Evolutionary conservation across 2,797 vertebrate species (phyloP).

Genomic region (Eulemur mongoz): DNA sequence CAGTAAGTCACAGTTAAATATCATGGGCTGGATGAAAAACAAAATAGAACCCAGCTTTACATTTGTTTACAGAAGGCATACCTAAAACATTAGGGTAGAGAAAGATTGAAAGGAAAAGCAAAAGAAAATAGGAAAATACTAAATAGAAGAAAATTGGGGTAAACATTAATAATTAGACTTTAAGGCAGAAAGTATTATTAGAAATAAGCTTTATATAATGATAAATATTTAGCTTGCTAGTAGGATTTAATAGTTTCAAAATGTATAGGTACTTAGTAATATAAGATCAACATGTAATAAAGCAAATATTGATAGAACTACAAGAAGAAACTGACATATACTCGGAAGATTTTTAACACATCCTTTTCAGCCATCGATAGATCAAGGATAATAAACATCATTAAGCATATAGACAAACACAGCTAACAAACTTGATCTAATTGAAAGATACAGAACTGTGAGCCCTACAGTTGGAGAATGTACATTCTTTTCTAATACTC

Average conservation of each 20-base stretch:
- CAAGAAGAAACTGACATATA: neutral
- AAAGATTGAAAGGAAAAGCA: neutral
- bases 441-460: neutral
- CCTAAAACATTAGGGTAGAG: neutral
- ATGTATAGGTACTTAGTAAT: neutral
- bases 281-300: neutral
- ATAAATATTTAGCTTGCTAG: neutral
- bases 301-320: neutral
- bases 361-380: neutral
- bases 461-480: neutral
- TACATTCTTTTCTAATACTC: neutral
- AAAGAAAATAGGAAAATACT: neutral
- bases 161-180: neutral
- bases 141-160: neutral
- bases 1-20: neutral
- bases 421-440: neutral
- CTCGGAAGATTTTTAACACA: neutral
- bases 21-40: neutral
- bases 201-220: neutral
- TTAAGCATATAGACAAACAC: neutral
- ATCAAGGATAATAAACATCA: neutral
- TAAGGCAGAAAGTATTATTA: neutral
- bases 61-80: neutral
- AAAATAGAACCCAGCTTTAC: neutral
- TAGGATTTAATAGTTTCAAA: neutral